Percentiles rank a stretch among this genome's conserved stretches.
Conservation (phyloP, 2,888 invertebrate species). For the Octonoba sinensis region DNA sequence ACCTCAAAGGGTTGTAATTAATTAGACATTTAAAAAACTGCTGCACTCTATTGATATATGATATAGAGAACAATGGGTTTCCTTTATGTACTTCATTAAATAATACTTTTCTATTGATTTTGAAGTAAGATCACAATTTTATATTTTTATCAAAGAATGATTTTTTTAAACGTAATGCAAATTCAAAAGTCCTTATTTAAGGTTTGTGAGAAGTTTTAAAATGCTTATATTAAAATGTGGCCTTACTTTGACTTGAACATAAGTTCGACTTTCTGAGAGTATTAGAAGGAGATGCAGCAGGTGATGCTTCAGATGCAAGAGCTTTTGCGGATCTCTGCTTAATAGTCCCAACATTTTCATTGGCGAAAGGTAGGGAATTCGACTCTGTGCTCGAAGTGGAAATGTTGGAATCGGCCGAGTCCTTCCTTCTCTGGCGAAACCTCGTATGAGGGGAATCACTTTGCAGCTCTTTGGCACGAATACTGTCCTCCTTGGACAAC, state of each 20-base stretch:
- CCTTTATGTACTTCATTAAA: no score
- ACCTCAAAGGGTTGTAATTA: no score
- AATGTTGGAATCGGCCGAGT: constrained; percentile 64
- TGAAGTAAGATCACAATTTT: no score
- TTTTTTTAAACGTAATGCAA: no score
- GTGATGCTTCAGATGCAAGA: constrained; percentile 33
- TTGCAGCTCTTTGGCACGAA: constrained; percentile 61
- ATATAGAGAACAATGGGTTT: no score
- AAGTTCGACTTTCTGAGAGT: constrained; percentile 44
- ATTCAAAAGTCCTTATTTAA: no score
- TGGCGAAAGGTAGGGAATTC: constrained; percentile 93
- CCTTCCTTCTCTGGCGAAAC: constrained; percentile 62
- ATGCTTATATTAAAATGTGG: background rate
- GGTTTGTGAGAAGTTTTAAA: no score
- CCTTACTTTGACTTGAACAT: constrained; percentile 50
- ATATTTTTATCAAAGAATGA: no score
- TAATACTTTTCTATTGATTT: no score
- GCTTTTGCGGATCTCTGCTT: constrained; percentile 80
- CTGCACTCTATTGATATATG: no score
- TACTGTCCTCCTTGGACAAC: constrained; percentile 20
- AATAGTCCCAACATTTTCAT: constrained; percentile 97
- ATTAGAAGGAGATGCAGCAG: constrained; percentile 54
- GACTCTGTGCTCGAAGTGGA: constrained; percentile 84
- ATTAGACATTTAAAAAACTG: no score
- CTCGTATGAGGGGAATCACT: constrained; percentile 23